Conservation (phyloP, 2,888 invertebrate genomes). For the Agonopterix subpropinquella region DNA sequence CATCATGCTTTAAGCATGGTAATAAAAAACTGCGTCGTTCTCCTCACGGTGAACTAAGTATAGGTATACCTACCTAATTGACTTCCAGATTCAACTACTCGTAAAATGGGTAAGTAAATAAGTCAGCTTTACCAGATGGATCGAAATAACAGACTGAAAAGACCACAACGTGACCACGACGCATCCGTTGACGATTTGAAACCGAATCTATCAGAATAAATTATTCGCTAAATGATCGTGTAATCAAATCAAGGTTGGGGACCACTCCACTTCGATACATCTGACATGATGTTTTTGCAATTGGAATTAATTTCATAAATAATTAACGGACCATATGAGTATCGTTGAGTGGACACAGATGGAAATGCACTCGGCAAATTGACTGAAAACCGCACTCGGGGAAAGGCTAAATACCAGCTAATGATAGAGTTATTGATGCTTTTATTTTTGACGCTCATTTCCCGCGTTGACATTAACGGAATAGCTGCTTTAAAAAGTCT, state of each 20-base stretch:
- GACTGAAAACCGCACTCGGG: constrained; percentile 69
- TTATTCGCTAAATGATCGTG: background rate
- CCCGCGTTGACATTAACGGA: too few species aligned
- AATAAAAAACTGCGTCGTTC: constrained; percentile 7
- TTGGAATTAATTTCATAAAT: constrained; percentile 69
- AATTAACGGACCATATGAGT: constrained; percentile 65
- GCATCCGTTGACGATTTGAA: background rate
- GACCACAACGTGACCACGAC: background rate
- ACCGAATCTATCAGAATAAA: constrained; percentile 1
- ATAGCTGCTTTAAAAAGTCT: too few species aligned
- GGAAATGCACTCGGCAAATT: constrained; percentile 71
- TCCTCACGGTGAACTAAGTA: too few species aligned
- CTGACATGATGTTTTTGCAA: constrained; percentile 53
- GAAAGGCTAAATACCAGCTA: constrained; percentile 72
- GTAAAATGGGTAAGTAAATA: too few species aligned
- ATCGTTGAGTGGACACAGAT: constrained; percentile 54
- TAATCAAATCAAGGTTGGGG: constrained; percentile 56
- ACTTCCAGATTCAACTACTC: too few species aligned
- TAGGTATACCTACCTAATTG: too few species aligned
- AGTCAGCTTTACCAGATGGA: too few species aligned
- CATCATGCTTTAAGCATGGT: background rate
- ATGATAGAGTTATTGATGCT: constrained; percentile 34
- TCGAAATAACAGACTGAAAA: too few species aligned
- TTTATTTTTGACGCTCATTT: background rate
- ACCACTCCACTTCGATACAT: constrained; percentile 28